Base-by-base conservation (phyloP, 2,797 vertebrate species). In the Pempheris klunzingeri region DNA sequence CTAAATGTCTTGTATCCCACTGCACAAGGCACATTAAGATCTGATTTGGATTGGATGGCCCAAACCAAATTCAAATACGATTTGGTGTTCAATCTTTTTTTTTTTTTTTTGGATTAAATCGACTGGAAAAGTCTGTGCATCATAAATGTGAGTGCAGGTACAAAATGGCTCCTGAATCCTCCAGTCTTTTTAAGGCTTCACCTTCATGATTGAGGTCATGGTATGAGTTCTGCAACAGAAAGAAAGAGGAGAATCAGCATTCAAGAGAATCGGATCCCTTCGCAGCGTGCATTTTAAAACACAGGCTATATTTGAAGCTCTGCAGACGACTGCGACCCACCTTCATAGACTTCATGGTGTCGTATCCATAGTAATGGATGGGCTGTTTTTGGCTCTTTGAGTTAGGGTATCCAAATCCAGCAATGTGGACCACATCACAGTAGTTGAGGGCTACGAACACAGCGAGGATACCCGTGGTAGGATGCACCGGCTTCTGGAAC, bases 401-500 rank as follows among this genome's bases (percentile, higher is more conserved):
- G 0, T 90, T 87, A 0, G 98, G 98, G 84, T 99, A 99, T 78
- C 98, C 98, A 12, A 99, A 99, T 63, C 98, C 98, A 0, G 96
- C 97, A 0, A 99, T 85, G 72, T 98, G 96, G 68, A 99, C 97
- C 71, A 96, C 78, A 41, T 99, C 97, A 2, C 98, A 99, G 90
- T 98, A 97, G 92, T 98, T 98, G 53, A 99, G 95, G 0, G 98
- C 97, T 78, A 98, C 85, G 17, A 97, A 97, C 83, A 99, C 95
- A 59, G 97, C 97, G 32, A 99, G 61, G 81, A 98, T 92, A 4
- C 98, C 98, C 0, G 97, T 97, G 61, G 97, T 98, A 5, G 95
- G 95, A 80, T 95, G 94, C 43, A 93, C 84, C 5, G 94, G 93
- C 79, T 93, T 95, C 96, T 97, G 90, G n/a, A 39, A 88, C 52